Base-by-base conservation (phyloP, 2,888 invertebrate genomes). In the Plebejus argus region DNA sequence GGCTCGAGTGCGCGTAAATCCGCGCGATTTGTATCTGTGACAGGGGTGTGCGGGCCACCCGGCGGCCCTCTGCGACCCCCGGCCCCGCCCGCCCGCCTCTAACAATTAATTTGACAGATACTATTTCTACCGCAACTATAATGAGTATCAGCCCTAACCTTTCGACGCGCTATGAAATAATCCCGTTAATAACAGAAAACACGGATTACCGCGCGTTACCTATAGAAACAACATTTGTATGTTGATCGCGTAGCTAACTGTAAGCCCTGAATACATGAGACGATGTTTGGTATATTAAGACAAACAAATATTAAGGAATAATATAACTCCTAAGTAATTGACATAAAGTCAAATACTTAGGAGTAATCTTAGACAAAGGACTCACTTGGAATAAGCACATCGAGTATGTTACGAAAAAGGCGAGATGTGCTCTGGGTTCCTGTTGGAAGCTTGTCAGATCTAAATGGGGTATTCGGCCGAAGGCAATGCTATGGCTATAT, bases 1-100 rank as follows among this genome's bases (percentile, higher is more conserved):
- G 93, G 93, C 90, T 89, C 85, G 91, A 93, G 93, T 87, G 88
- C 88, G 92, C 93, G 93, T 93, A 94, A 94, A 94, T 94, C 94
- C 94, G 90, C 89, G 91, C 94, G 94, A 94, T 94, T 94, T 94
- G 94, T 94, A 93, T 94, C 94, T 89, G 91, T 92, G 93, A 93
- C 94, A 92, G 90, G 90, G 89, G 89, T 85, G 89, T 86, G 86
- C 86, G 87, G 87, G 88, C 84, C 82, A 81, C 81, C 82, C 82
- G 12, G 3, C 53, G 15, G 53, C 53, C 53, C 53, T 5, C 80
- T 80, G 79, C 78, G 81, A 83, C 81, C 81, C 79, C 80, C 28
- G 28, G 78, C 80, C 78, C 81, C 79, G 79, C 83, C 82, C 82
- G 76, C 79, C 80, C 80, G 84, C 84, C 85, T 87, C 87, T 85